Evolutionary conservation across 2,888 invertebrate species (phyloP), one percentile per base, ranked within the genome.

Genomic region (Pseudanteris insignis): DNA sequence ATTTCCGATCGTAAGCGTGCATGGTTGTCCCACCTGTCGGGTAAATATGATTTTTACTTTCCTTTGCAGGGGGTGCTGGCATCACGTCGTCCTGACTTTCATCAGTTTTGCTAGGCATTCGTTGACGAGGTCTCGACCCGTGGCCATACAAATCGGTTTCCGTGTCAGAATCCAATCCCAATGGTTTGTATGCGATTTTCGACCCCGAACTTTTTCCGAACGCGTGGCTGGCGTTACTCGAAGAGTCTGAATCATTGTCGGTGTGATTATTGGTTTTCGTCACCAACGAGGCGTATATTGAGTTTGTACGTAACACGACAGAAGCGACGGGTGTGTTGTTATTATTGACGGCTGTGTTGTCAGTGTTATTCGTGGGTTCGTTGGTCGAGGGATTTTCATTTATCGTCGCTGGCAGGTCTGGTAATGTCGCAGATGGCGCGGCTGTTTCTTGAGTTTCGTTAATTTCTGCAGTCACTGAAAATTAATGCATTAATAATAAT

Each of bases 131-230:
- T 36, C 72, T 68, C 1, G 73, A 68, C 2, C 65, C 69, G 0
- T 64, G 53, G 41, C 59, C 67, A 18, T 65, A 67, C n/a, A 75
- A 54, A 29, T 76, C 76, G 14, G 72, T 76, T 26, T 77, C 79
- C 1, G 70, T 68, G n/a, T 80, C 79, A 0, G 79, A 79, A 36
- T 80, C 78, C 12, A 77, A 7, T 14, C 75, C 76, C 14, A 80
- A 48, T 0, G 77, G 78, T 34, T 55, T 70, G 55, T 79, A 80
- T 1, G 71, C 70, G 3, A 79, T 66, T 40, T 59, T 72, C 0
- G 71, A 67, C 32, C 54, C 67, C 0, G 69, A 61, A 5, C 33
- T 34, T 21, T 65, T 70, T 5, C 63, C 63, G 12, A 41, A 32
- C 7, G 37, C 32, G 11, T 59, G 67, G 2, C 67, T 71, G 1